Conservation (phyloP, 2,888 invertebrate species). For the Encarsia formosa region DNA sequence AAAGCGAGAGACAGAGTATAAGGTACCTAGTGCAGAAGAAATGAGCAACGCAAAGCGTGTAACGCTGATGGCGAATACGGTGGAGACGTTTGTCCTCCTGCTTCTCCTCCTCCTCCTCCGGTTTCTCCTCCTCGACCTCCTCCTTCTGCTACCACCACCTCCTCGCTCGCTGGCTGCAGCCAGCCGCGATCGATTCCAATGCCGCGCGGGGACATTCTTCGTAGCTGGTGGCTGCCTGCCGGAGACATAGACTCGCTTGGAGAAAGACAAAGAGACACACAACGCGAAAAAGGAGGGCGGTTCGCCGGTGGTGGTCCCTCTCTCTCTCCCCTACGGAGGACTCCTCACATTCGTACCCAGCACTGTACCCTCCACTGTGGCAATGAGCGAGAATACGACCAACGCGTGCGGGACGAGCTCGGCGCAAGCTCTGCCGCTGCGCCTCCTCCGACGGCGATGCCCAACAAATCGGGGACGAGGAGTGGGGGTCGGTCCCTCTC, state of each 20-base stretch:
- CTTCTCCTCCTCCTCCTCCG: slow-evolving; percentile 10
- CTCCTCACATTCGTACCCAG: too few relatives aligned
- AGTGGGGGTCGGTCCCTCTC: slow-evolving; percentile 29
- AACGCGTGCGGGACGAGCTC: too few relatives aligned
- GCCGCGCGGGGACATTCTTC: slow-evolving; percentile 45
- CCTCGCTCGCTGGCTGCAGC: neutral
- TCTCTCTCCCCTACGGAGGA: neutral
- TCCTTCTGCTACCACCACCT: too few relatives aligned
- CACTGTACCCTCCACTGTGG: too few relatives aligned
- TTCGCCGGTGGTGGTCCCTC: slow-evolving; percentile 14
- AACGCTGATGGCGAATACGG: slow-evolving; percentile 48
- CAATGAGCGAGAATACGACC: too few relatives aligned
- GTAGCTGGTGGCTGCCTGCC: slow-evolving; percentile 30
- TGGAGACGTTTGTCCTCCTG: slow-evolving; percentile 32
- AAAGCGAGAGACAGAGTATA: slow-evolving; percentile 27
- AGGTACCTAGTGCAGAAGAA: slow-evolving; percentile 45
- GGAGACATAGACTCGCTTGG: slow-evolving; percentile 33
- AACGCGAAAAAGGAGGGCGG: slow-evolving; percentile 17
- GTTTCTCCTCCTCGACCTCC: slow-evolving; percentile 7
- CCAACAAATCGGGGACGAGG: slow-evolving; percentile 27
- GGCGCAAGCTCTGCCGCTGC: too few relatives aligned
- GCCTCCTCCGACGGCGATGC: slow-evolving; percentile 1
- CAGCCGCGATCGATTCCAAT: slow-evolving; percentile 44
- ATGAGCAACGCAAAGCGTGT: slow-evolving; percentile 46
- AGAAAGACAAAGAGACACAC: slow-evolving; percentile 25